phyloP scores from a whole-genome alignment of 2,797 vertebrate species.

The Squalus acanthias region DNA sequence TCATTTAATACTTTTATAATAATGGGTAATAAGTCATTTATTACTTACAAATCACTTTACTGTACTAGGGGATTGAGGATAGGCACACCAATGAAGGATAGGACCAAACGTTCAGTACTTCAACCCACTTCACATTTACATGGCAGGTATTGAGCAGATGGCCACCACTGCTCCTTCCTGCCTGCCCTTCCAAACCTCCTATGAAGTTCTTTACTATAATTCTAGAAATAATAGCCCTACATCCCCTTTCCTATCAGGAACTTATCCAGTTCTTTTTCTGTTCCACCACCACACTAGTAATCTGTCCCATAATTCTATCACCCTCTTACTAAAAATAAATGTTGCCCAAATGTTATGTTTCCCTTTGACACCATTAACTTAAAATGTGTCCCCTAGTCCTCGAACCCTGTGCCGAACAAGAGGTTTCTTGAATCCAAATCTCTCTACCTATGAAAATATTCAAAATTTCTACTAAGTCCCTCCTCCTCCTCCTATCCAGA shows the following conservation, averaged over 20 bases:
- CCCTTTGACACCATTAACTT: not conserved
- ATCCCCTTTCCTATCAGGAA: too few relatives aligned
- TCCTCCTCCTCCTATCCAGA: not conserved
- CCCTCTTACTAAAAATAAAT: not conserved
- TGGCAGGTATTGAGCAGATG: not conserved
- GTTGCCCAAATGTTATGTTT: not conserved
- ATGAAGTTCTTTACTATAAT: not conserved
- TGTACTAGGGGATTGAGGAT: not conserved
- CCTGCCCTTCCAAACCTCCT: not conserved
- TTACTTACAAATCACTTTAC: not conserved
- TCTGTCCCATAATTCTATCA: not conserved
- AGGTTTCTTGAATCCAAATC: not conserved
- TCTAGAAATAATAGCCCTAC: not conserved
- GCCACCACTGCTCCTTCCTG: not conserved
- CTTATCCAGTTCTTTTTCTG: not conserved
- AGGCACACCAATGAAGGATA: too few relatives aligned
- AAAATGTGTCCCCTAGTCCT: not conserved
- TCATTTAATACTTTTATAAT: not conserved
- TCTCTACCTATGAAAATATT: not conserved
- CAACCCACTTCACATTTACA: not conserved
- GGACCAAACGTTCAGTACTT: not conserved
- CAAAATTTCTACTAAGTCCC: not conserved
- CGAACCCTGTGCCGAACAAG: not conserved
- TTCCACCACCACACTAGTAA: not conserved
- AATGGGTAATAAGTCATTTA: not conserved